phyloP scores from a whole-genome alignment of 2,888 invertebrate genomes.

The Ptychoptera contaminata region DNA sequence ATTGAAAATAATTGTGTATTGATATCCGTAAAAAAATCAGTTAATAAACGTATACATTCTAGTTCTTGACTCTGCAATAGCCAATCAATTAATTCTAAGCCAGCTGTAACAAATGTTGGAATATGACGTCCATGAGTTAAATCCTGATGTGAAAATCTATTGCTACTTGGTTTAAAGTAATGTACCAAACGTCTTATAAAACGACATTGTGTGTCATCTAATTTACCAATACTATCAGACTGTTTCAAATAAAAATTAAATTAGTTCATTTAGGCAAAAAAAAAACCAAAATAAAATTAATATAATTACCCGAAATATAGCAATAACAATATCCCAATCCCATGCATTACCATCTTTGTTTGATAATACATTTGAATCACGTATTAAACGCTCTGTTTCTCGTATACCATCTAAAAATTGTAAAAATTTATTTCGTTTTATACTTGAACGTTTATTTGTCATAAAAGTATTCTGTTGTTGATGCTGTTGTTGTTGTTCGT shows the following conservation, averaged over 20 bases:
- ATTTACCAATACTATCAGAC: constrained; percentile 36
- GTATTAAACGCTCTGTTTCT: constrained; percentile 50
- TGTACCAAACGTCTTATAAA: constrained; percentile 64
- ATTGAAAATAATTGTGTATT: constrained; percentile 58
- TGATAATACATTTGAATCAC: constrained; percentile 66
- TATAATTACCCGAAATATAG: constrained; percentile 53
- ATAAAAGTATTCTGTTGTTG: constrained; percentile 2
- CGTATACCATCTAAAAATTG: constrained; percentile 38
- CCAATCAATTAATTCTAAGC: constrained; percentile 29
- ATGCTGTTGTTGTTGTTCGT: constrained; percentile 6
- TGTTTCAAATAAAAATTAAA: constrained; percentile 10
- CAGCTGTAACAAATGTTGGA: constrained; percentile 26
- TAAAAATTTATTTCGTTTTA: constrained; percentile 32
- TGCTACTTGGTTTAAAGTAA: constrained; percentile 76
- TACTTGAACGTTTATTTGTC: constrained; percentile 20
- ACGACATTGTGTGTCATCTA: constrained; percentile 49
- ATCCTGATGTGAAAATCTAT: constrained; percentile 75
- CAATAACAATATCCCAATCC: constrained; percentile 86
- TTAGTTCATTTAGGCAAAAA: constrained; percentile 15
- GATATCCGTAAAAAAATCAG: constrained; percentile 68
- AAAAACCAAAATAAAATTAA: constrained; percentile 12
- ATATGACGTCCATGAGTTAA: constrained; percentile 32
- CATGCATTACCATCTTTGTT: constrained; percentile 69
- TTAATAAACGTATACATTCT: constrained; percentile 53
- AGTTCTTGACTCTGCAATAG: constrained; percentile 26